These are phyloP conservation scores for Ciconia nigra DNA, from an alignment of 2,797 vertebrate genomes.

Conservation along the genomic window DNA sequence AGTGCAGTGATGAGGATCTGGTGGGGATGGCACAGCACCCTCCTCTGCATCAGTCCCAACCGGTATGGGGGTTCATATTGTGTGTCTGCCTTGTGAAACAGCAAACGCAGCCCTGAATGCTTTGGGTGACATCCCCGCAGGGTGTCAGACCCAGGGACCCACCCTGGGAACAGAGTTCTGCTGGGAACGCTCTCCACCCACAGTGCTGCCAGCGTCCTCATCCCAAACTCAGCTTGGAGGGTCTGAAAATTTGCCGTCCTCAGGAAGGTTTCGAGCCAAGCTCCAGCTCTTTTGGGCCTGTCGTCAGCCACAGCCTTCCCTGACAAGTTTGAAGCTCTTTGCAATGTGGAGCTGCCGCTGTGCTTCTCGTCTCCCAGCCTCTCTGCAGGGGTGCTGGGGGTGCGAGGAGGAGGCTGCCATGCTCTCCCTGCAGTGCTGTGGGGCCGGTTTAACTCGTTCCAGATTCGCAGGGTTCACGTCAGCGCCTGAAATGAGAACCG, in stretches of 20 bases:
- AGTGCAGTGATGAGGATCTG: neutral
- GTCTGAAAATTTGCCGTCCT: accelerated
- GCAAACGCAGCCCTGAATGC: neutral
- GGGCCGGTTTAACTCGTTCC: slow-evolving; percentile 37
- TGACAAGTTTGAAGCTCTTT: neutral
- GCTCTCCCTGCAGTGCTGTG: slow-evolving; percentile 1
- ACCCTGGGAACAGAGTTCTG: too few relatives aligned
- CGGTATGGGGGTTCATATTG: accelerated
- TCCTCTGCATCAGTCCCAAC: accelerated
- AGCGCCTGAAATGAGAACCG: slow-evolving; percentile 59
- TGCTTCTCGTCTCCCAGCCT: neutral
- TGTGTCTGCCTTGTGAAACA: neutral
- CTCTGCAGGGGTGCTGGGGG: neutral
- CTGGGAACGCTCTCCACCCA: neutral
- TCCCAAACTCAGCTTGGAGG: neutral
- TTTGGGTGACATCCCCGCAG: neutral
- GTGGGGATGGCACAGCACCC: neutral
- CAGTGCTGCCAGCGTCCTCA: neutral
- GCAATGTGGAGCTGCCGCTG: neutral
- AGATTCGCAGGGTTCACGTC: slow-evolving; percentile 58
- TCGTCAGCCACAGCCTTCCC: neutral
- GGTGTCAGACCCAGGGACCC: neutral
- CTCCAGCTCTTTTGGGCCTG: neutral
- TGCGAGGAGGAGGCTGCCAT: neutral
- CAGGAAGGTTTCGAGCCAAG: neutral